Evolutionary conservation across 2,888 invertebrate genomes (phyloP), one percentile per base, ranked within the genome.

Genomic region (Drosophila neotestacea): DNA sequence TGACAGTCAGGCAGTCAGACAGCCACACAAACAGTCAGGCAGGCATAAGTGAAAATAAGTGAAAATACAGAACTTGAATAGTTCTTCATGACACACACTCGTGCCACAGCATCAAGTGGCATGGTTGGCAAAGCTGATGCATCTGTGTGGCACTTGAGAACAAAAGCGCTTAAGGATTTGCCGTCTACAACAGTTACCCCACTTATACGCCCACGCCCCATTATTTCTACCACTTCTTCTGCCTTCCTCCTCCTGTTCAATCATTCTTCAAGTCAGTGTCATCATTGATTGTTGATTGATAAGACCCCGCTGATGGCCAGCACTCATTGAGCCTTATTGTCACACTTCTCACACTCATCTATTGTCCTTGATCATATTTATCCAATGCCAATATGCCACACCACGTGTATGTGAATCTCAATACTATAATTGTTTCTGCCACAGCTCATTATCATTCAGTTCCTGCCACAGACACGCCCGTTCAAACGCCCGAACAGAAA

Each of bases 251-350:
- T n/a, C 16, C 27, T 46, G 11, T 41, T 42, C 61, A 68, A 51
- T 34, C 59, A 63, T 61, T 52, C 48, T 64, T 27, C 41, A 46
- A 30, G 63, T 65, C 79, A 46, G 30, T 59, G 64, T 62, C 73
- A 73, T 62, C 73, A 69, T 72, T 87, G 83, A 87, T 87, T 84
- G 76, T 75, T 70, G 66, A 65, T 59, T 63, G 87, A 78, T 87
- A 83, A 77, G 73, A 60, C 65, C 38, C 6, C 41, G 34, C 52
- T 73, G 73, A 66, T 73, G 52, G 62, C 42, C 41, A 27, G 28
- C 39, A 22, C 48, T 63, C 56, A 59, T 32, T 67, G 59, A 50
- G 41, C 36, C 41, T 52, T 51, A 69, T 54, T 73, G 36, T 38
- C 50, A 30, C 58, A 42, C 55, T 13, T 44, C 7, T 28, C 54